phyloP scores from a whole-genome alignment of 2,888 invertebrate genomes.

The Lithophane ornitopus region DNA sequence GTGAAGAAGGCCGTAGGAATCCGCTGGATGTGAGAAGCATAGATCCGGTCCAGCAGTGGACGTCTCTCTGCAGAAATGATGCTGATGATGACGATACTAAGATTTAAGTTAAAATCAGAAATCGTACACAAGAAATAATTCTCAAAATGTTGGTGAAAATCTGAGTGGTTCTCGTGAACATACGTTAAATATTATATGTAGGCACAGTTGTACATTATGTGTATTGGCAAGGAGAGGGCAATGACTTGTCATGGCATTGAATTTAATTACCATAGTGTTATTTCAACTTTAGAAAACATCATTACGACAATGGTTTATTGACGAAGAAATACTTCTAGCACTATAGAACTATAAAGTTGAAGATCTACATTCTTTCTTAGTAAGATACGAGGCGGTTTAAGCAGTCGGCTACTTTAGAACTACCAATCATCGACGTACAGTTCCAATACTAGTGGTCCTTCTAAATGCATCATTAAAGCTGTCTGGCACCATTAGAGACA shows the following conservation, averaged over 20 bases:
- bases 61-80: too few species aligned
- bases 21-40: too few species aligned
- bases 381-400: background rate
- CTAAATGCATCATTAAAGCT: background rate
- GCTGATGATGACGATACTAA: background rate
- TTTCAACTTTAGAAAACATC: background rate
- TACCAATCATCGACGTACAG: background rate
- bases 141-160: background rate
- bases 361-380: background rate
- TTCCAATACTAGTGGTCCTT: background rate
- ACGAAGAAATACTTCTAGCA: background rate
- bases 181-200: background rate
- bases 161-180: background rate
- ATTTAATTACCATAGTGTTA: background rate
- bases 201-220: background rate
- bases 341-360: background rate
- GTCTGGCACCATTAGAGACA: background rate
- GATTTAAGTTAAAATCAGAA: slow-evolving; percentile 13
- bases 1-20: too few species aligned
- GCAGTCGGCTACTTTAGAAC: background rate
- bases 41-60: too few species aligned
- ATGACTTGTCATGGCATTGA: slow-evolving; percentile 42
- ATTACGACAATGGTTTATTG: background rate
- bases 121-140: background rate
- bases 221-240: slow-evolving; percentile 25